These are phyloP conservation scores for Pseudoips prasinana DNA, from an alignment of 2,888 invertebrate species.

Conservation along the genomic window DNA sequence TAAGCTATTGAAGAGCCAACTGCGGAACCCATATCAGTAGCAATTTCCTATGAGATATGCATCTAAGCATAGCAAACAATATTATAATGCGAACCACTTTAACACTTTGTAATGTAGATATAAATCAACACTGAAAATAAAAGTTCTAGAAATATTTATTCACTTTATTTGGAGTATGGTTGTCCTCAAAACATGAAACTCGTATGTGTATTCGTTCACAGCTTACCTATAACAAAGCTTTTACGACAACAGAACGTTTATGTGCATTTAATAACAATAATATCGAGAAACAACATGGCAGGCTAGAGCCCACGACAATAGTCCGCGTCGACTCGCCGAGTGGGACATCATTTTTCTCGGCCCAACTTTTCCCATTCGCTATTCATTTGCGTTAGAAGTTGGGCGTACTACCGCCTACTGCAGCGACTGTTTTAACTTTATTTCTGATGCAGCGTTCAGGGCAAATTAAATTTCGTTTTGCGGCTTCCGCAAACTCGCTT, in stretches of 20 bases:
- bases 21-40: constrained; percentile 1
- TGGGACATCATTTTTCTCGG: constrained; percentile 79
- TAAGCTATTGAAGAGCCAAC: constrained; percentile 28
- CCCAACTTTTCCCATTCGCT: constrained; percentile 81
- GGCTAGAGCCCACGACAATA: constrained; percentile 56
- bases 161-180: constrained; percentile 18
- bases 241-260: constrained; percentile 46
- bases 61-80: no score
- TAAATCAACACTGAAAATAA: constrained; percentile 19
- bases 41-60: neutral
- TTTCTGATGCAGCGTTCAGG: constrained; percentile 82
- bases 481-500: constrained; percentile 78
- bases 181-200: constrained; percentile 24
- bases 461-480: constrained; percentile 82
- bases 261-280: constrained; percentile 68
- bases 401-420: constrained; percentile 71
- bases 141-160: constrained; percentile 19
- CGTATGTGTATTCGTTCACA: constrained; percentile 14
- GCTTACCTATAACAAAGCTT: constrained; percentile 29
- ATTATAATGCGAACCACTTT: constrained; percentile 1
- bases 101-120: constrained; percentile 13
- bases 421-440: constrained; percentile 81
- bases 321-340: constrained; percentile 53
- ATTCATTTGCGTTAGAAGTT: constrained; percentile 82
- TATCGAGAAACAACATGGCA: constrained; percentile 59